Evolutionary conservation across 2,888 invertebrate genomes (phyloP), one percentile per base, ranked within the genome.

Genomic region (Heteromurus nitidus): DNA sequence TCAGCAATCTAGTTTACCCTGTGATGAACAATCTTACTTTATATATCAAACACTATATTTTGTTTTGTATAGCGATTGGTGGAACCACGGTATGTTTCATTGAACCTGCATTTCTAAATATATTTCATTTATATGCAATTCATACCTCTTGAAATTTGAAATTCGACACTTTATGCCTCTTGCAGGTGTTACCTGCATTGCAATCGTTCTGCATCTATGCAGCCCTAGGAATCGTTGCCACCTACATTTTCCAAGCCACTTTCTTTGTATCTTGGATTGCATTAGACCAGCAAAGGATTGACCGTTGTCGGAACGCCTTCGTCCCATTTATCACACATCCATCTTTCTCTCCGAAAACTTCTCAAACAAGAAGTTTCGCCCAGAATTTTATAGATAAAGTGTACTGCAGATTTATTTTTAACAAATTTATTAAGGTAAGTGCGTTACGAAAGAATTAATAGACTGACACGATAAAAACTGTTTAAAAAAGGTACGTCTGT

Each of bases 121-220:
- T n/a, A n/a, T n/a, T n/a, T n/a, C n/a, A n/a, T n/a, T n/a, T n/a
- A n/a, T n/a, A n/a, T n/a, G n/a, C n/a, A n/a, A n/a, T n/a, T n/a
- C n/a, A n/a, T n/a, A n/a, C n/a, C n/a, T n/a, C n/a, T n/a, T n/a
- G n/a, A n/a, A n/a, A n/a, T n/a, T n/a, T n/a, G n/a, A n/a, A n/a
- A n/a, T n/a, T n/a, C n/a, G n/a, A n/a, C n/a, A n/a, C n/a, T n/a
- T n/a, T n/a, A n/a, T n/a, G n/a, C n/a, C n/a, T 5, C 47, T 36
- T 47, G 24, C 87, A 93, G 93, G 93, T 95, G 87, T 90, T 96
- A 81, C 95, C 95, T 22, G 94, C 94, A 2, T 90, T 96, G 36
- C 93, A 93, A 89, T 95, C 95, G 0, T 95, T 95, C 88, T 95
- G 96, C 88, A 91, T 95, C 68, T 95, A 94, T 88, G 95, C 95